Conservation (phyloP, 1,140 invertebrate genomes). For the Helicoverpa zea region DNA sequence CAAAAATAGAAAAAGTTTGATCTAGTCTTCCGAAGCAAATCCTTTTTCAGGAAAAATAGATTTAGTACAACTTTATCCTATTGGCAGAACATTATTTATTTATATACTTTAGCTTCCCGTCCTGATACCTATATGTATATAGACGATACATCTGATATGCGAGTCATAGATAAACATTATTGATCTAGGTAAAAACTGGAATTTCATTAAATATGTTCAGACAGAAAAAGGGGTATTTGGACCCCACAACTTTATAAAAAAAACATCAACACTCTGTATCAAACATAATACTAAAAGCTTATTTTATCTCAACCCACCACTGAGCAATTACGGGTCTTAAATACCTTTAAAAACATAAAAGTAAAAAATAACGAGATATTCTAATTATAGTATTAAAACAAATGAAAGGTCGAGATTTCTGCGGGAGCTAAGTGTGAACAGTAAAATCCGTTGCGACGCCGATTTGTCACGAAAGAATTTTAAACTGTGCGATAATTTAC, state of each 20-base stretch:
- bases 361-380: slow-evolving; percentile 22
- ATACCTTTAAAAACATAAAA: neutral
- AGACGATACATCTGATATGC: too few relatives aligned
- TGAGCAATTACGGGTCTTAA: neutral
- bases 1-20: too few relatives aligned
- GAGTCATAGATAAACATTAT: too few relatives aligned
- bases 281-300: neutral
- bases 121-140: too few relatives aligned
- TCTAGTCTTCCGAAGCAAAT: too few relatives aligned
- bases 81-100: too few relatives aligned
- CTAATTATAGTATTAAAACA: slow-evolving; percentile 29
- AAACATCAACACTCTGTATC: neutral
- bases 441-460: neutral
- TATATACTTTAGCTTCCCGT: too few relatives aligned
- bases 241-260: neutral
- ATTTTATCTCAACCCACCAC: neutral
- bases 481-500: slow-evolving; percentile 40
- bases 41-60: too few relatives aligned
- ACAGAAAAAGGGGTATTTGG: too few relatives aligned
- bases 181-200: too few relatives aligned
- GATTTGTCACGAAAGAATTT: slow-evolving; percentile 40
- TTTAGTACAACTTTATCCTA: too few relatives aligned
- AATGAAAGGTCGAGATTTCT: slow-evolving; percentile 14
- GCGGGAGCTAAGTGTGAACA: neutral
- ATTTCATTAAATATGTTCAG: too few relatives aligned